Evolutionary conservation across 2,888 invertebrate species (phyloP).

Genomic region (Temnothorax ravouxi): DNA sequence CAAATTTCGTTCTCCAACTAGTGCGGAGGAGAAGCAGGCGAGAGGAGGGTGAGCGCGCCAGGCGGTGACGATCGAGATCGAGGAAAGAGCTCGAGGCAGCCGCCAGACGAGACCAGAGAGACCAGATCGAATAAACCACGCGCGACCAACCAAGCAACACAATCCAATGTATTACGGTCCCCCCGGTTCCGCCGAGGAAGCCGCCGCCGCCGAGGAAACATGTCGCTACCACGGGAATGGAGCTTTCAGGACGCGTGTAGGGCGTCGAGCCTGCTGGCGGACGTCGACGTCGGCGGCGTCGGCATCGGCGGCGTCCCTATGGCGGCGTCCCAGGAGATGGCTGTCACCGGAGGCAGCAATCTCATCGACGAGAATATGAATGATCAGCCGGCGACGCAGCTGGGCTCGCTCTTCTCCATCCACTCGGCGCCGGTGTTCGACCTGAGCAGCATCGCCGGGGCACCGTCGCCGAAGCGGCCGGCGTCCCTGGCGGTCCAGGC

Average conservation of each 20-base stretch:
- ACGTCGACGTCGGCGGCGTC: slow-evolving; percentile 56
- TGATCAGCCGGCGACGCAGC: slow-evolving; percentile 86
- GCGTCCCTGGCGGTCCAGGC: slow-evolving; percentile 87
- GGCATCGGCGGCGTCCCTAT: slow-evolving; percentile 36
- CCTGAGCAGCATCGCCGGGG: slow-evolving; percentile 79
- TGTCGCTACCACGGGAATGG: slow-evolving; percentile 89
- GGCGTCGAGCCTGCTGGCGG: slow-evolving; percentile 65
- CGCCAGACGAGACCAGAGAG: slow-evolving; percentile 25
- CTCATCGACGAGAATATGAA: slow-evolving; percentile 84
- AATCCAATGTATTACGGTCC: slow-evolving; percentile 86
- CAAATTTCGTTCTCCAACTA: neutral
- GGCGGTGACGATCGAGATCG: neutral
- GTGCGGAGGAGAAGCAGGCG: slow-evolving; percentile 1
- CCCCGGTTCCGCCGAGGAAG: slow-evolving; percentile 78
- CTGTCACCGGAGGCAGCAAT: slow-evolving; percentile 74
- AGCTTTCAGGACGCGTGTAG: slow-evolving; percentile 87
- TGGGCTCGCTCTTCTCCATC: slow-evolving; percentile 90
- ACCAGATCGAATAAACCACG: slow-evolving; percentile 53
- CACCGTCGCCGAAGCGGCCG: slow-evolving; percentile 84
- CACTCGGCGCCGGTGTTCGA: slow-evolving; percentile 89
- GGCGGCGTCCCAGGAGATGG: slow-evolving; percentile 83
- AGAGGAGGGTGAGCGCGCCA: neutral
- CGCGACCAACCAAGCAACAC: slow-evolving; percentile 72
- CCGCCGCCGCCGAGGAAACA: slow-evolving; percentile 79
- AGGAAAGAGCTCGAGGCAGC: slow-evolving; percentile 19